Evolutionary conservation across 2,797 vertebrate species (phyloP), one percentile per base, ranked within the genome.

Genomic region (Pempheris klunzingeri): DNA sequence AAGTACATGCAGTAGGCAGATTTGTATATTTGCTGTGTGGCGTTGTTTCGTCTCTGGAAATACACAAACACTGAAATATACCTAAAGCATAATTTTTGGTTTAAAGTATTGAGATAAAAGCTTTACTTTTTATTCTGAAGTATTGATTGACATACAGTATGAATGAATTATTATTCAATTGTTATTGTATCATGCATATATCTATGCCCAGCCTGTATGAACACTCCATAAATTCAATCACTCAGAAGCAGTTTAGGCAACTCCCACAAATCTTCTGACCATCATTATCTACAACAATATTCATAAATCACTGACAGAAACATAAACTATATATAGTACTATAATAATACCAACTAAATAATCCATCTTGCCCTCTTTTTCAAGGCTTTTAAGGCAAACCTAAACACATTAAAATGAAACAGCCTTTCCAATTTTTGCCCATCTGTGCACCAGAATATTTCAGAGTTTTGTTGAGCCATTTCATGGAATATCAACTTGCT

Each of bases 81-180:
- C 32, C 53, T 34, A 55, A 34, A 8, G 18, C 30, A 55, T 55
- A 6, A 32, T 55, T 3, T 34, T 20, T 20, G 17, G 26, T 20
- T 54, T 53, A 44, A 60, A 61, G 41, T 28, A 46, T 36, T n/a
- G 6, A 20, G 58, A 61, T 10, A 15, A 39, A 60, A 61, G 24
- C 39, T 22, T 20, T 36, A 17, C 11, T 55, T 55, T 13, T 15
- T 61, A 5, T 20, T 13, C 5, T 47, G 43, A 63, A 63, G 46
- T 50, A 0, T 64, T 50, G 32, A 24, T 24, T 24, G 11, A 18
- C 14, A 38, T n/a, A n/a, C n/a, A n/a, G n/a, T 6, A 55, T 36
- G 53, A 55, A 47, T 47, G 46, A 32, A 32, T 32, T 32, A 32
- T 4, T 6, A 32, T n/a, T n/a, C 30, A 32, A 32, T 32, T 32